Evolutionary conservation across 1,140 invertebrate genomes (phyloP), one percentile per base, ranked within the genome.

Genomic region (Brachionus asplanchnoidis): DNA sequence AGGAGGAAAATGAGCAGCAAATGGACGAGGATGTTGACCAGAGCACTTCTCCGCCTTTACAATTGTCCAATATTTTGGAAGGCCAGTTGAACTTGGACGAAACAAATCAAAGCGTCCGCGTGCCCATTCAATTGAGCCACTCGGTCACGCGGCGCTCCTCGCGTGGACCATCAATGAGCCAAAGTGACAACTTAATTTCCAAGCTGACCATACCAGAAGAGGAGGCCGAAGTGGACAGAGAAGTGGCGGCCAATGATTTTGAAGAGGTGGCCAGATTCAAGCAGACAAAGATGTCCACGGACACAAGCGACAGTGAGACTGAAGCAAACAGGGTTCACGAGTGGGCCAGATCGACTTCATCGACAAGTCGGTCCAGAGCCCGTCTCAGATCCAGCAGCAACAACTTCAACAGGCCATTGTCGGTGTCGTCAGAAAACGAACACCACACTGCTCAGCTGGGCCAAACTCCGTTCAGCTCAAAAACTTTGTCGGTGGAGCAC

Each of bases 161-260:
- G 0, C 17, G 73, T 9, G 73, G 73, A 4, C 11, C 73, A 4
- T 23, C 23, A 20, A 3, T 75, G 4, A 50, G 42, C 17, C 28
- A 73, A 17, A 77, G 42, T 32, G 73, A 77, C 26, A 77, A 77
- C 26, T 8, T 50, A 28, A 77, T 77, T 5, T 77, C 73, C 3
- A 77, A 77, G 26, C 32, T 77, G n/a, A 77, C 73, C 20, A 77
- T 77, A 26, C 73, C 73, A 1, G 73, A 77, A 77, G 73, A 77
- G 20, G 73, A 77, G 5, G 8, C 4, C 17, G 32, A 23, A 23
- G 11, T 23, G 3, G 73, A 77, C 20, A 46, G 4, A 28, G 40
- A 77, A 20, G 6, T 28, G 42, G 12, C 17, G 20, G 26, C 20
- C 73, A 3, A 20, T 0, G 2, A 26, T 46, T 20, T 9, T 12